Percentiles rank a stretch among this genome's conserved stretches.
These are phyloP conservation scores for Cheilinus undulatus DNA, from an alignment of 2,113 vertebrate species.

Conservation along the genomic window DNA sequence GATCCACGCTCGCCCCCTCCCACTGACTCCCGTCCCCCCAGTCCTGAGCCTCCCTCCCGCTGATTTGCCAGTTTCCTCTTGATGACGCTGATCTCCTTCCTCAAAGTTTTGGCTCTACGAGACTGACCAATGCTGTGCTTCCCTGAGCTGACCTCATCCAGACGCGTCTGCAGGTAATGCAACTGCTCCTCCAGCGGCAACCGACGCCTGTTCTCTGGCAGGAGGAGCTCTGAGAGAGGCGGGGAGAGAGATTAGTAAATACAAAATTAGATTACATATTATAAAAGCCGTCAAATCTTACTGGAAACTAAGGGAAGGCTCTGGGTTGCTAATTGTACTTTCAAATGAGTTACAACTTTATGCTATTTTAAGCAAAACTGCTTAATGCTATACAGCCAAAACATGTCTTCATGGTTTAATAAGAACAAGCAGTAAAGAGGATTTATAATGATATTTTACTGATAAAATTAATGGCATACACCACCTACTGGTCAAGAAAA, in stretches of 20 bases:
- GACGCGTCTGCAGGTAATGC: constrained; percentile 88
- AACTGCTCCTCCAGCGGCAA: constrained; percentile 95
- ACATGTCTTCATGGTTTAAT: not conserved
- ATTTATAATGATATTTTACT: too few relatives aligned
- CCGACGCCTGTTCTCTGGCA: constrained; percentile 91
- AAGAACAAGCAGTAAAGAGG: too few relatives aligned
- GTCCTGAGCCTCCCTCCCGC: constrained; percentile 85
- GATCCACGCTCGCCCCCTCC: constrained; percentile 74
- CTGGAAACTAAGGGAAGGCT: not conserved
- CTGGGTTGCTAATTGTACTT: not conserved
- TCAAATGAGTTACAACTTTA: not conserved
- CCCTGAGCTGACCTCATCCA: constrained; percentile 90
- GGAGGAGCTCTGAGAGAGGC: constrained; percentile 84
- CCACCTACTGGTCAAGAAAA: too few relatives aligned
- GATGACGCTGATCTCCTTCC: constrained; percentile 95
- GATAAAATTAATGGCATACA: too few relatives aligned
- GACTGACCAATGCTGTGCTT: constrained; percentile 96
- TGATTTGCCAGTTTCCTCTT: constrained; percentile 95
- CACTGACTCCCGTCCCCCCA: constrained; percentile 80
- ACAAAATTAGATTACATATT: not conserved
- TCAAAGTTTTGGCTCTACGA: constrained; percentile 94
- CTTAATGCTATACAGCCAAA: not conserved
- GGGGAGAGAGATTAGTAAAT: not conserved
- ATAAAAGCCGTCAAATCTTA: not conserved
- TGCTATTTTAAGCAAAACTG: not conserved